Base-by-base conservation (phyloP, 2,888 invertebrate species). In the Silvanus unidentatus region DNA sequence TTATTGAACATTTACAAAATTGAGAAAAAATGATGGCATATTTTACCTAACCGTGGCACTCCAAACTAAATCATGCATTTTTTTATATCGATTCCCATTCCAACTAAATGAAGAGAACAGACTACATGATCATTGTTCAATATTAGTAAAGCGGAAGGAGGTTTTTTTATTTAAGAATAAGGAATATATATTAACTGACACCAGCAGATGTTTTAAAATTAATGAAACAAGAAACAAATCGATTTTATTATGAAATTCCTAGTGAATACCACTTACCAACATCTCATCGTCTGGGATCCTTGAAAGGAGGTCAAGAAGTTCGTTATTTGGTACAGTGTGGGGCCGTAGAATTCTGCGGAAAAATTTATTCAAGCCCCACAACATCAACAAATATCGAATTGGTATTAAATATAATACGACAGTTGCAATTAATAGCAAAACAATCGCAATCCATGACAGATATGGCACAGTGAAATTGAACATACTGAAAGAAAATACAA, bases 391-490 rank as follows among this genome's bases (percentile, higher is more conserved):
- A 70, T 88, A 90, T 63, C 95, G 80, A 41, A 96, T 73, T 30
- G 97, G 96, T 64, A 99, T 81, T 55, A 87, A 79, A 67, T 95
- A 97, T 12, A 98, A 74, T 8, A 97, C 84, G 41, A 89, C 54
- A 57, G 84, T 81, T 9, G 82, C 89, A 39, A 82, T 75, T 46
- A 84, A 68, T 41, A 94, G 73, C 60, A 91, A 78, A 32, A 86
- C 72, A 58, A 96, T 87, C 12, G 95, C 93, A 70, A 99, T 77
- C 76, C 88, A 90, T 62, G 96, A 95, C 57, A 99, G 75, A 77
- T 95, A 97, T 50, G 97, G 95, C 69, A 96, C 89, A 48, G 95
- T 93, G 76, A 97, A 99, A 73, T 96, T 95, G 75, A 94, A 92
- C 47, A 94, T 84, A 74, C 94, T 95, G 77, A 50, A 57, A 55